These are phyloP conservation scores for Heliconius charithonia DNA, from an alignment of 2,888 invertebrate species.

Conservation along the genomic window DNA sequence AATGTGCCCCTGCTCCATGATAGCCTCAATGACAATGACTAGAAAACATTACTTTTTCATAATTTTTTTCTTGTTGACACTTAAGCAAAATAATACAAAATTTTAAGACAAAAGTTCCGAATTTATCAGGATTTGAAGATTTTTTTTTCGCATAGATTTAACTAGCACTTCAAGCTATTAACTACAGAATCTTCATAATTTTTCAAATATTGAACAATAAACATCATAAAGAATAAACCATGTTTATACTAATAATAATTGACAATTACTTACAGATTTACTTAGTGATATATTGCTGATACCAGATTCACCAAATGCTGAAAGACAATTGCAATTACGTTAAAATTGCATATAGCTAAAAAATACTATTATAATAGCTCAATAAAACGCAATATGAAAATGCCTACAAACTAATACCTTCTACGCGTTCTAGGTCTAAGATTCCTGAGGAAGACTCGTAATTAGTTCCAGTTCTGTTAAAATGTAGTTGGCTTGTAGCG, in stretches of 20 bases:
- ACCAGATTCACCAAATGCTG: constrained; percentile 71
- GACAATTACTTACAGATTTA: constrained; percentile 64
- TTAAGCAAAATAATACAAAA: not conserved
- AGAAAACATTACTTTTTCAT: too few species aligned
- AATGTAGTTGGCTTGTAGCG: constrained; percentile 46
- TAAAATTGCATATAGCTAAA: not conserved
- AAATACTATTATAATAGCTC: not conserved
- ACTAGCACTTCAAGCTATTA: not conserved
- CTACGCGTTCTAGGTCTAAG: constrained; percentile 70
- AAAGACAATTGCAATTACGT: constrained; percentile 29
- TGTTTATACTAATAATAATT: not conserved
- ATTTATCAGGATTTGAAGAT: not conserved
- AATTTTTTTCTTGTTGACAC: too few species aligned
- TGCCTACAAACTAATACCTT: constrained; percentile 59
- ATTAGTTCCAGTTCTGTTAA: constrained; percentile 53
- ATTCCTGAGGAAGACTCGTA: constrained; percentile 75
- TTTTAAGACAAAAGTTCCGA: not conserved
- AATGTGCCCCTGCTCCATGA: too few species aligned
- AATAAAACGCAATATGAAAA: not conserved
- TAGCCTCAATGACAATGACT: too few species aligned
- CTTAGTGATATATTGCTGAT: constrained; percentile 63
- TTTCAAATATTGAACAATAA: not conserved
- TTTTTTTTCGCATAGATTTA: not conserved
- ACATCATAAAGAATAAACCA: not conserved
- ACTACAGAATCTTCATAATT: not conserved